These are phyloP conservation scores for Sphaerophoria rueppellii DNA, from an alignment of 2,888 invertebrate species.

Conservation along the genomic window DNA sequence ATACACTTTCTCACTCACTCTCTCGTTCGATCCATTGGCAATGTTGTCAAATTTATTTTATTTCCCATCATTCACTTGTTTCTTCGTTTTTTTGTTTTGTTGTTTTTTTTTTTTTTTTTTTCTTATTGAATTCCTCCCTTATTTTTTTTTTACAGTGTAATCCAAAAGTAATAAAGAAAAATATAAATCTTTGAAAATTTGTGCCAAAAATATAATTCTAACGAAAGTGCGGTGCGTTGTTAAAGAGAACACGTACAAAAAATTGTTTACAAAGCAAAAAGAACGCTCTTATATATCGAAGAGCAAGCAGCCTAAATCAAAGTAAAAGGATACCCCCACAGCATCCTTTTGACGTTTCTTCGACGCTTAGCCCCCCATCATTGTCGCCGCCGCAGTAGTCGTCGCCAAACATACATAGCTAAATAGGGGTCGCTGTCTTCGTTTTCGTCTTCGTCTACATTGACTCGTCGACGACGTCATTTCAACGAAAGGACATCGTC, in stretches of 20 bases:
- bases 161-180: constrained; percentile 62
- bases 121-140: constrained; percentile 44
- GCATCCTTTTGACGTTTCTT: constrained; percentile 40
- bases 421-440: constrained; percentile 29
- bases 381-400: constrained; percentile 19
- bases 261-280: constrained; percentile 35
- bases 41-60: constrained; percentile 70
- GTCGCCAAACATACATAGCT: constrained; percentile 6
- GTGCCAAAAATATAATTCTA: constrained; percentile 63
- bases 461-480: constrained; percentile 45
- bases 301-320: constrained; percentile 27
- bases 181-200: constrained; percentile 60
- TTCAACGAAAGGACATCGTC: constrained; percentile 55
- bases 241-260: constrained; percentile 49
- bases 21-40: constrained; percentile 45
- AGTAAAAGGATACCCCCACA: constrained; percentile 53
- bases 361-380: not conserved
- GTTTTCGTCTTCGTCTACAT: constrained; percentile 34
- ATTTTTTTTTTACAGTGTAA: constrained; percentile 59
- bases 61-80: constrained; percentile 64
- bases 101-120: constrained; percentile 34
- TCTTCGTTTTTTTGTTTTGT: constrained; percentile 30
- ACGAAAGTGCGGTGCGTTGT: constrained; percentile 66
- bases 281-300: too few relatives aligned
- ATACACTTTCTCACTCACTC: too few relatives aligned